Evolutionary conservation across 2,888 invertebrate genomes (phyloP), one percentile per base, ranked within the genome.

Genomic region (Sarcophaga carnaria): DNA sequence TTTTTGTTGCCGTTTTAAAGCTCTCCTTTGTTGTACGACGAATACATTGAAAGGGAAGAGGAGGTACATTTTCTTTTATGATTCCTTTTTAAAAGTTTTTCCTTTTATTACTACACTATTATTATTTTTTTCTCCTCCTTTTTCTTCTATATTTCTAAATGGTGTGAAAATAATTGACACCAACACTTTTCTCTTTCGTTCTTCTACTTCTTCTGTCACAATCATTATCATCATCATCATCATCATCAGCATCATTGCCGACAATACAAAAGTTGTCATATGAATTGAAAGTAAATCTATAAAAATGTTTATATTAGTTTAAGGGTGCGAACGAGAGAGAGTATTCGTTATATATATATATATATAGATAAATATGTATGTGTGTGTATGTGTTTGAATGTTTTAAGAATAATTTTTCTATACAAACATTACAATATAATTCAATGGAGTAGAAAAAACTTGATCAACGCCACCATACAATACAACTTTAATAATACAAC

Each of bases 91-190:
- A 37, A 37, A 37, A 37, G 37, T 37, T 54, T 4, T 54, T 12
- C 12, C 54, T 17, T 54, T 17, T 17, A 17, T 54, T 12, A 14
- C 1, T 54, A 54, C 14, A 54, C 17, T 54, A 14, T 54, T 54
- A 17, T 17, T 54, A 14, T 4, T 62, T 37, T 49, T 27, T 66
- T 27, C 3, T 14, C n/a, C 45, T 20, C 25, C 27, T 71, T 64
- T 54, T 66, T 47, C 47, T 5, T 25, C 8, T 60, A 37, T 25
- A 27, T 37, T 67, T 77, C 22, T 60, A 81, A 87, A 87, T 87
- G 87, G 87, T 82, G 87, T 84, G 84, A 84, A 87, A 79, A 84
- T 87, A 87, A 87, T 87, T 87, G 87, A 81, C 87, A 87, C 83
- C 79, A 79, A 87, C 71, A 72, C 25, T 63, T 60, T 71, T 81